These are phyloP conservation scores for Sebastes reedi DNA, from an alignment of 2,797 vertebrate genomes.

Conservation along the genomic window DNA sequence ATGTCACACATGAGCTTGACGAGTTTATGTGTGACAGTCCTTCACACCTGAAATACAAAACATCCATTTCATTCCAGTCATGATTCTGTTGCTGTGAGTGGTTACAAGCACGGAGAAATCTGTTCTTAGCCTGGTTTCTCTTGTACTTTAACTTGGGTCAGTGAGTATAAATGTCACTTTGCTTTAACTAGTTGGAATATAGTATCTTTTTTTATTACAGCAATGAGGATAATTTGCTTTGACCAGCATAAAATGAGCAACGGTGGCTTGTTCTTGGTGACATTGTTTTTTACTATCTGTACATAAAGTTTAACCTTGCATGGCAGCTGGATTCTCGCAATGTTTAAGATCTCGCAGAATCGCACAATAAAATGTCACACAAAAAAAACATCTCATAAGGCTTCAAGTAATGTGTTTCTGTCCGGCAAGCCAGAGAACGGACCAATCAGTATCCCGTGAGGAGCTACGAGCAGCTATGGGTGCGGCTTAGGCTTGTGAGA, in stretches of 20 bases:
- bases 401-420: fast-evolving
- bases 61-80: neutral
- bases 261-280: neutral
- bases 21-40: neutral
- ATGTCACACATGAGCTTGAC: neutral
- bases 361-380: too few species aligned
- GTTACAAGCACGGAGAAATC: neutral
- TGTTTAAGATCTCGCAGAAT: too few species aligned
- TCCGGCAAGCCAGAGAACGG: too few species aligned
- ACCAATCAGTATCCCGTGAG: too few species aligned
- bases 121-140: neutral
- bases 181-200: neutral
- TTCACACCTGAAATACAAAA: neutral
- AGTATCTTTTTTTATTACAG: neutral
- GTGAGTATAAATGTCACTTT: neutral
- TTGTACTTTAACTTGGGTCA: neutral
- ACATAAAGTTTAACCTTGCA: too few species aligned
- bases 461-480: fast-evolving
- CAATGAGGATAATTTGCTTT: neutral
- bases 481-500: too few species aligned
- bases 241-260: neutral
- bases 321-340: too few species aligned
- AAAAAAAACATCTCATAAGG: too few species aligned
- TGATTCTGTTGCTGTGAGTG: neutral
- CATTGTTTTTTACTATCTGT: neutral